A percentile compares a stretch with the other conserved stretches of the same genome.
These are phyloP conservation scores for Tenualosa thibaudeaui DNA, from an alignment of 2,797 vertebrate species.

Conservation along the genomic window DNA sequence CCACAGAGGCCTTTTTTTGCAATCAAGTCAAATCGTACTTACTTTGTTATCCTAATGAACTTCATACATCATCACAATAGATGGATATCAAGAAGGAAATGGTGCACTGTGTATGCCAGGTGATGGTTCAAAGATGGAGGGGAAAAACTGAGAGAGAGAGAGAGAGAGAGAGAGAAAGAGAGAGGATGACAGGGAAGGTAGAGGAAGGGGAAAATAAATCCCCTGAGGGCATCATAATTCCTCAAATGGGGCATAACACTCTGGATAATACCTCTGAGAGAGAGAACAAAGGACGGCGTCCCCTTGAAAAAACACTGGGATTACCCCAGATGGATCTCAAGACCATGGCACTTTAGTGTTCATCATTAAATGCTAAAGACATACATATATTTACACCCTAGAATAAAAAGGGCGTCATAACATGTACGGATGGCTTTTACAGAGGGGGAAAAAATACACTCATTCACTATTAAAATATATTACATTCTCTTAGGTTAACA, in stretches of 20 bases:
- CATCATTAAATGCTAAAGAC: not conserved
- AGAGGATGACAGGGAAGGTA: not conserved
- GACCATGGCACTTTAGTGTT: not conserved
- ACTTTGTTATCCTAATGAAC: not conserved
- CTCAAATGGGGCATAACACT: not conserved
- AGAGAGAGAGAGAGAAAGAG: not conserved
- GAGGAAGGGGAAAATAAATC: not conserved
- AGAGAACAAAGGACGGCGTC: not conserved
- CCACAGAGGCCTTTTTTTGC: not conserved
- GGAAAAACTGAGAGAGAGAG: not conserved
- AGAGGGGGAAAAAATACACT: not conserved
- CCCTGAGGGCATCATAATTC: not conserved
- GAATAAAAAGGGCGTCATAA: not conserved
- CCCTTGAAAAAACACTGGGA: not conserved
- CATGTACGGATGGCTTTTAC: not conserved
- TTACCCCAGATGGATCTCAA: not conserved
- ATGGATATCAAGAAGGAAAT: not conserved
- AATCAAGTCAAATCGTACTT: too few species aligned
- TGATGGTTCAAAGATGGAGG: not conserved
- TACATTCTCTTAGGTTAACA: slow-evolving; percentile 16
- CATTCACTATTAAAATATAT: slow-evolving; percentile 20
- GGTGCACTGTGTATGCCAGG: not conserved
- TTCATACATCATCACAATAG: not conserved
- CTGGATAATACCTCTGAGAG: not conserved
- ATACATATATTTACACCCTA: not conserved